These are phyloP conservation scores for Trissonchulus latispiculum DNA, from an alignment of 2,888 invertebrate genomes.

Conservation along the genomic window DNA sequence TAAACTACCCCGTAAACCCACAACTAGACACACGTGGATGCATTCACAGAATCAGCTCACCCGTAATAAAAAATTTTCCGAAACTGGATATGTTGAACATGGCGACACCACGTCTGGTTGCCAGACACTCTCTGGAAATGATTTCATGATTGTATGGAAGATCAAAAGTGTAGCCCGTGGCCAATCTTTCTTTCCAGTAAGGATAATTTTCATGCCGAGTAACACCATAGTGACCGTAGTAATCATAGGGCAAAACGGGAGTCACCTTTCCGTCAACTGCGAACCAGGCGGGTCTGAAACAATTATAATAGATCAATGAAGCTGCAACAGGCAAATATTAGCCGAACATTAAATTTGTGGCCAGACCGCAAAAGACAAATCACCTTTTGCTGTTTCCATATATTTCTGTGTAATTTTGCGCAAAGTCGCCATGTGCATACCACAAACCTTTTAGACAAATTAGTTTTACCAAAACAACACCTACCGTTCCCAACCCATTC, in stretches of 20 bases:
- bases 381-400: too few relatives aligned
- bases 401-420: too few relatives aligned
- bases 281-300: conserved; percentile 58
- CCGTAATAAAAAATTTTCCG: conserved; percentile 61
- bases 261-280: conserved; percentile 9
- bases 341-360: too few relatives aligned
- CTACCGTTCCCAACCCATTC: conserved; percentile 74
- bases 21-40: too few relatives aligned
- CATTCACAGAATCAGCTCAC: neutral
- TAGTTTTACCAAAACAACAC: too few relatives aligned
- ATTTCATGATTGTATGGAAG: conserved; percentile 68
- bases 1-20: too few relatives aligned
- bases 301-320: neutral
- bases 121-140: conserved; percentile 68
- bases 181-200: conserved; percentile 60
- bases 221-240: conserved; percentile 67
- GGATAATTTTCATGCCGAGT: conserved; percentile 56
- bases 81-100: conserved; percentile 80
- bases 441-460: too few relatives aligned
- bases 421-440: too few relatives aligned
- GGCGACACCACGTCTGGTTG: conserved; percentile 66
- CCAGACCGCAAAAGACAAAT: too few relatives aligned
- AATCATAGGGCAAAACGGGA: conserved; percentile 57
- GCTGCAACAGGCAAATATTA: neutral
- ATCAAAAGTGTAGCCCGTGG: conserved; percentile 66